A percentile compares a stretch with the other conserved stretches of the same genome.
phyloP scores from a whole-genome alignment of 2,888 invertebrate genomes.

The Nipponacmea schrenckii region DNA sequence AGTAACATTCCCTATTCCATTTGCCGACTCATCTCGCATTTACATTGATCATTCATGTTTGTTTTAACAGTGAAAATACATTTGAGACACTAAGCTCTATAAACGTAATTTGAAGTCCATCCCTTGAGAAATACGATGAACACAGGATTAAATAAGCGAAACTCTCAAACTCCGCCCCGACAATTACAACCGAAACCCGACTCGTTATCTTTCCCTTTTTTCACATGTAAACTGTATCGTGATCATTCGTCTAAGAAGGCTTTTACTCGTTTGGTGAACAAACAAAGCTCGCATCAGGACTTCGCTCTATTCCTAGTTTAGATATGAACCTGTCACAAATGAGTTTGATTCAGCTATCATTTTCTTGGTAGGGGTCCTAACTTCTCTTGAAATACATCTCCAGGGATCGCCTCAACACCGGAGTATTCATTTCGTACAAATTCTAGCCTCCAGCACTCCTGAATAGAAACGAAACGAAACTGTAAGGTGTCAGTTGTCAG shows the following conservation, averaged over 20 bases:
- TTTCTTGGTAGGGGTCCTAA: slow-evolving; percentile 17
- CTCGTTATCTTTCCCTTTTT: slow-evolving; percentile 5
- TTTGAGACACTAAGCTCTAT: slow-evolving; percentile 22
- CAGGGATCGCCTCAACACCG: slow-evolving; percentile 18
- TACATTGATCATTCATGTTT: slow-evolving; percentile 25
- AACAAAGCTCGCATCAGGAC: slow-evolving; percentile 23
- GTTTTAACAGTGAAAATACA: slow-evolving; percentile 25
- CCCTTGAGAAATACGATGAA: slow-evolving; percentile 18
- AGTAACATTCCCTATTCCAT: background rate
- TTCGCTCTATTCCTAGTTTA: slow-evolving; percentile 13
- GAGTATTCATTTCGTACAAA: slow-evolving; percentile 20
- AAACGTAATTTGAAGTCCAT: slow-evolving; percentile 24
- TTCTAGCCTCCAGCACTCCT: slow-evolving; percentile 2
- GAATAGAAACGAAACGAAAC: slow-evolving; percentile 18
- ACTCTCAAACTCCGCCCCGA: slow-evolving; percentile 20
- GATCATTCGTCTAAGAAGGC: slow-evolving; percentile 13
- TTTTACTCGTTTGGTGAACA: slow-evolving; percentile 15
- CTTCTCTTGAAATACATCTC: slow-evolving; percentile 16
- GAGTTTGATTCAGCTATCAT: slow-evolving; percentile 21
- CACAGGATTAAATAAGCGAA: slow-evolving; percentile 12
- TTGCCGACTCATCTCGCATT: background rate
- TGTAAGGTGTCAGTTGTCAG: slow-evolving; percentile 18
- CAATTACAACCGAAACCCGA: slow-evolving; percentile 22
- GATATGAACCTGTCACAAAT: slow-evolving; percentile 22
- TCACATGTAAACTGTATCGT: slow-evolving; percentile 15